Percentiles rank a stretch among this genome's conserved stretches.
Conservation (phyloP, 2,113 vertebrate genomes). For the Pitta sordida region DNA sequence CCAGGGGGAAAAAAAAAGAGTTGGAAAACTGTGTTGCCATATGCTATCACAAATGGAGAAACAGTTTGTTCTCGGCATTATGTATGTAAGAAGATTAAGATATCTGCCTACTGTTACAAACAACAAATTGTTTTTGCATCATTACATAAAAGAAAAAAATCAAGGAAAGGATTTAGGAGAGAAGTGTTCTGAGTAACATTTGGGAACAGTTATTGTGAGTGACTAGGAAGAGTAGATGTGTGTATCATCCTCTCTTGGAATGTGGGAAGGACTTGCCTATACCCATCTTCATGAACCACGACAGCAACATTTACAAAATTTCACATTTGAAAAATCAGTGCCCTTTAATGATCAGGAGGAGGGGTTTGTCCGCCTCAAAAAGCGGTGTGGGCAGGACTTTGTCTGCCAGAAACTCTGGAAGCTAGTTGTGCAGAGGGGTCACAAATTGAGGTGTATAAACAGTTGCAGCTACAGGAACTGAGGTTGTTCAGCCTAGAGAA, state of each 20-base stretch:
- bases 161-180: constrained; percentile 5
- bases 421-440: background rate
- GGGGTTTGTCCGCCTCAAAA: background rate
- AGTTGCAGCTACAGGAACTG: too few species aligned
- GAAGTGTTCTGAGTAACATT: constrained; percentile 10
- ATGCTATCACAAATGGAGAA: constrained; percentile 60
- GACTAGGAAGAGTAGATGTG: background rate
- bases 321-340: fast-evolving
- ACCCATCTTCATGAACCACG: background rate
- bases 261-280: constrained; percentile 14
- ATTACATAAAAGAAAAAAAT: background rate
- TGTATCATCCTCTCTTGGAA: background rate
- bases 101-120: constrained; percentile 43
- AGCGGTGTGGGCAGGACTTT: background rate
- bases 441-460: background rate
- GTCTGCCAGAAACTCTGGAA: background rate
- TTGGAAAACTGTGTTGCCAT: constrained; percentile 46
- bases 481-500: too few species aligned
- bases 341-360: background rate
- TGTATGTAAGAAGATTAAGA: constrained; percentile 46
- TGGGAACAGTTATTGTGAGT: background rate
- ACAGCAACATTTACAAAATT: background rate
- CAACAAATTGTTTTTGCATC: constrained; percentile 32
- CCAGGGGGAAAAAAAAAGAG: background rate
- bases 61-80: constrained; percentile 55